Evolutionary conservation across 2,113 vertebrate species (phyloP), one percentile per base, ranked within the genome.

Genomic region (Ornithorhynchus anatinus): DNA sequence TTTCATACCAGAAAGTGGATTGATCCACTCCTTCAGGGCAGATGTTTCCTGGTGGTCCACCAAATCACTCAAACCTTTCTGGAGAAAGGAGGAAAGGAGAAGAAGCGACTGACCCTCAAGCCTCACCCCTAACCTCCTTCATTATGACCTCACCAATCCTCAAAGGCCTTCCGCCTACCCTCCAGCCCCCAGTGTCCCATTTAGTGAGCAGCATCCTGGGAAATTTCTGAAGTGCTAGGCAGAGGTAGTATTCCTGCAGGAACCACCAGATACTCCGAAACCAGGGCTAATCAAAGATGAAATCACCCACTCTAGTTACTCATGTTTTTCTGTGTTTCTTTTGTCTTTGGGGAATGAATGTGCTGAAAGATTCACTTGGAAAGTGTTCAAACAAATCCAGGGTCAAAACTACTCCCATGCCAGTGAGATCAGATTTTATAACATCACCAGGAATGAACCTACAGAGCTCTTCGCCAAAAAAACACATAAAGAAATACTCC

Each of bases 301-400:
- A 72, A 67, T 59, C 77, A 39, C 45, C 56, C 54, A 35, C 23
- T 68, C 37, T 8, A 69, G 25, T 61, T 80, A 83, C 61, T 35
- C 20, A 58, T 71, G 63, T 40, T 59, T 76, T 78, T 51, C 71
- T 60, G 59, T 67, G 62, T 64, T 43, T 25, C 52, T 64, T n/a
- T 23, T 72, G 84, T 75, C 76, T 79, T 62, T 45, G 63, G 63
- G 84, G 86, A 48, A 85, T 79, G 76, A 64, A 61, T 73, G 78
- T 71, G 62, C 72, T 72, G 53, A 83, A 89, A 74, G 84, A 77
- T 87, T 66, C 69, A 77, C 61, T 86, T 87, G 85, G 87, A 89
- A 93, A 56, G 35, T 56, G 71, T 86, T 81, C 87, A 83, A 38
- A 75, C 53, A 69, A 79, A 70, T 71, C 66, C 88, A 89, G 37